These are phyloP conservation scores for Brevipalpus yothersi DNA, from an alignment of 1,140 invertebrate species.

Conservation along the genomic window DNA sequence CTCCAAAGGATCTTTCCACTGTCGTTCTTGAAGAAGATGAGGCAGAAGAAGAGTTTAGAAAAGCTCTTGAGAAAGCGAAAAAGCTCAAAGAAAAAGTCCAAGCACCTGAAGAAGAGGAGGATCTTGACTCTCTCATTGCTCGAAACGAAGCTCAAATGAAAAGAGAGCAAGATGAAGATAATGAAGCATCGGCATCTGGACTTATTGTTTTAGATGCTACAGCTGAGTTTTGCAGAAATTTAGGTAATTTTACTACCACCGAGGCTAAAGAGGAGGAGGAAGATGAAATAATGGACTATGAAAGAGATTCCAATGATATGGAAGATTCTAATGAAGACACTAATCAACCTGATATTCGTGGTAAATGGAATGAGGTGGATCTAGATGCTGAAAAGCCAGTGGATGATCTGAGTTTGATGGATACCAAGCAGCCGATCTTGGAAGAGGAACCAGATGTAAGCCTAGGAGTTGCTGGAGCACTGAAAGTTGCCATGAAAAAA, in stretches of 20 bases:
- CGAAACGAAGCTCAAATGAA: background rate
- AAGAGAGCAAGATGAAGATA: conserved; percentile 12
- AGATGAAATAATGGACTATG: conserved; percentile 24
- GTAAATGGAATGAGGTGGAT: conserved; percentile 44
- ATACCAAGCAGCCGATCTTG: conserved; percentile 5
- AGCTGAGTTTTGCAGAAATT: conserved; percentile 83
- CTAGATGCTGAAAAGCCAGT: conserved; percentile 20
- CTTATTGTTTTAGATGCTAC: conserved; percentile 69
- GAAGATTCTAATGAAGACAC: conserved; percentile 17
- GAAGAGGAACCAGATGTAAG: conserved; percentile 75
- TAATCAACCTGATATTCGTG: conserved; percentile 22
- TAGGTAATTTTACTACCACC: conserved; percentile 83
- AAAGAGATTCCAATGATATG: conserved; percentile 27
- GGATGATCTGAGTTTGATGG: background rate
- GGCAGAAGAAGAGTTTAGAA: conserved; percentile 42
- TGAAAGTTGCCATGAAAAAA: conserved; percentile 78
- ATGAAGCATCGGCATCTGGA: background rate
- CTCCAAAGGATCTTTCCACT: conserved; percentile 28
- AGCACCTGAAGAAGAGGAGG: background rate
- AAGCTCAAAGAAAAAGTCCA: conserved; percentile 34
- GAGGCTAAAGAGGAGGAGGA: conserved; percentile 2
- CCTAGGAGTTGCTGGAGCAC: conserved; percentile 65
- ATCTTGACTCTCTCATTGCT: background rate
- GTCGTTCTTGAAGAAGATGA: conserved; percentile 43
- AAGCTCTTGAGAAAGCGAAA: conserved; percentile 43